phyloP scores from a whole-genome alignment of 2,797 vertebrate species.

The Aphelocoma californica region DNA sequence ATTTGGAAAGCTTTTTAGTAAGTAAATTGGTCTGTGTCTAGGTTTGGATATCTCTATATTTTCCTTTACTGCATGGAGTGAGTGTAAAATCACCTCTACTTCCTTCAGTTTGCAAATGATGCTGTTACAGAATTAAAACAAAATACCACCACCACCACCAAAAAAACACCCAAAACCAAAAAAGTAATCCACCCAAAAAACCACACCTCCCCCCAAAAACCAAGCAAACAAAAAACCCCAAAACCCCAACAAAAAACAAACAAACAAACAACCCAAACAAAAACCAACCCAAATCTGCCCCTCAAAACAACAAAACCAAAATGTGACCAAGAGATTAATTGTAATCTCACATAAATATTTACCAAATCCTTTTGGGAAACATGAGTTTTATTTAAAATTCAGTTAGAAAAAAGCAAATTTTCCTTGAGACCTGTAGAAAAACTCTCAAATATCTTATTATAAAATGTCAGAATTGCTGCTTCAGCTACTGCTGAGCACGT shows the following conservation, averaged over 20 bases:
- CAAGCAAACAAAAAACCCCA: background rate
- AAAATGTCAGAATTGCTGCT: background rate
- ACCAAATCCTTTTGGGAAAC: background rate
- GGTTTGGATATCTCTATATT: background rate
- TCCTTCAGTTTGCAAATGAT: background rate
- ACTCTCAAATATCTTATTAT: background rate
- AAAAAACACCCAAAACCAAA: background rate
- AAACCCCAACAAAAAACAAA: background rate
- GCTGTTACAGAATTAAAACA: background rate
- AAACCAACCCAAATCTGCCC: background rate
- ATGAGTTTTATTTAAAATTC: background rate
- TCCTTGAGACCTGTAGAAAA: background rate
- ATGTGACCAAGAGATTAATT: background rate
- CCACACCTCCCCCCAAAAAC: accelerated
- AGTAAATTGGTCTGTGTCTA: background rate
- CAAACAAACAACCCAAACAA: background rate
- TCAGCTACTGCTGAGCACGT: background rate
- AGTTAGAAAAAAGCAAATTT: background rate
- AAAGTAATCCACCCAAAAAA: background rate
- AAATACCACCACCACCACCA: background rate
- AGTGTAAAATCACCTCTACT: background rate
- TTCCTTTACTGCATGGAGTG: background rate
- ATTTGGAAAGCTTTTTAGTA: background rate
- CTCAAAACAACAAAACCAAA: background rate
- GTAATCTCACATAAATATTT: background rate